A percentile compares a stretch with the other conserved stretches of the same genome.
Evolutionary conservation across 2,797 vertebrate species (phyloP).

Genomic region (Sebastes iracundus): DNA sequence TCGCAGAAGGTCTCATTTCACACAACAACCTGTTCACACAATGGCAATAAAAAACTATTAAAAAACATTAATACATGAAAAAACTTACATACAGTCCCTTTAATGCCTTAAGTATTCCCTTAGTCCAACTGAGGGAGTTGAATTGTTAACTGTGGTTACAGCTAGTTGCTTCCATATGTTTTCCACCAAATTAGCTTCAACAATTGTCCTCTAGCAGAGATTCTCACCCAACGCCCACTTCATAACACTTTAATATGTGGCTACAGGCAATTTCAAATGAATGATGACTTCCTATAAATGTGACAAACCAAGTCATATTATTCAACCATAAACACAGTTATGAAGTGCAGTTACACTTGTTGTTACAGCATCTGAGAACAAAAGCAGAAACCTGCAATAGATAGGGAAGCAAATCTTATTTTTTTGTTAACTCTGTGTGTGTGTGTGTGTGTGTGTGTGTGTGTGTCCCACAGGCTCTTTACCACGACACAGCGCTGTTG

Average conservation of each 20-base stretch:
- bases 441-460: neutral
- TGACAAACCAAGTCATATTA: neutral
- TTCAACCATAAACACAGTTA: neutral
- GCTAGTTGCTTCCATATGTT: slow-evolving; percentile 69
- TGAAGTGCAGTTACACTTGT: neutral
- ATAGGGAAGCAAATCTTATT: neutral
- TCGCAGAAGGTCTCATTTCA: too few relatives aligned
- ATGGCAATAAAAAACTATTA: too few relatives aligned
- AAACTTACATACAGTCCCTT: too few relatives aligned
- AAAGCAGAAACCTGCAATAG: neutral
- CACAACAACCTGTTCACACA: too few relatives aligned
- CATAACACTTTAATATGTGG: slow-evolving; percentile 26
- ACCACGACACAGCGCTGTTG: slow-evolving; percentile 1
- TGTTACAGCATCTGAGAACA: neutral
- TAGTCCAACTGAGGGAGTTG: slow-evolving; percentile 12
- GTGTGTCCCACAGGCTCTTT: neutral
- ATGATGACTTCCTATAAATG: slow-evolving; percentile 21
- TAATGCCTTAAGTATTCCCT: slow-evolving; percentile 42
- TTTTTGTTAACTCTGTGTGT: neutral
- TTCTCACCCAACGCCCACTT: slow-evolving; percentile 32
- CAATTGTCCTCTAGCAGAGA: slow-evolving; percentile 17
- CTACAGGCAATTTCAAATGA: slow-evolving; percentile 21
- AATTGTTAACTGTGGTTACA: slow-evolving; percentile 48
- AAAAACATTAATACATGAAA: too few relatives aligned
- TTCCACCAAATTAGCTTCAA: slow-evolving; percentile 50